phyloP scores from a whole-genome alignment of 2,113 vertebrate species.

The Irena cyanogastra region DNA sequence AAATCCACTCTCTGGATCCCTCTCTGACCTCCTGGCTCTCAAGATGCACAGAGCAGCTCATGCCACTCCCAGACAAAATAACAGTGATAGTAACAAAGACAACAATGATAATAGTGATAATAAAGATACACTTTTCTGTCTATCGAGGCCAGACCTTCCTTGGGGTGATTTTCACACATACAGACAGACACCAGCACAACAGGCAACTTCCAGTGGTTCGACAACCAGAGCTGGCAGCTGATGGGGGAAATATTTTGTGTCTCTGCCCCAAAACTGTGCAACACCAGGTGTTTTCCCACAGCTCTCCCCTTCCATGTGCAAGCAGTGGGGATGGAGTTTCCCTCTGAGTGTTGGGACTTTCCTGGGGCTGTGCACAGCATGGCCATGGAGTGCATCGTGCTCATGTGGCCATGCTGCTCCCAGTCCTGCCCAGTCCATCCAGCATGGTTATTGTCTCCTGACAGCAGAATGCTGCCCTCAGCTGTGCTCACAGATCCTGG shows the following conservation, averaged over 20 bases:
- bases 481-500: not conserved
- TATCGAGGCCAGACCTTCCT: not conserved
- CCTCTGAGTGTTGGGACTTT: not conserved
- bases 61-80: not conserved
- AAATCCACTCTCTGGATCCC: not conserved
- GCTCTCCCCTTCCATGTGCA: not conserved
- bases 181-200: not conserved
- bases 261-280: not conserved
- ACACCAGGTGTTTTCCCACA: not conserved
- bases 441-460: not conserved
- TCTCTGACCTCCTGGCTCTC: not conserved
- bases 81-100: not conserved
- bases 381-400: not conserved
- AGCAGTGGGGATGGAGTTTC: not conserved
- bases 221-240: not conserved
- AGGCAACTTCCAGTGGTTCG: not conserved
- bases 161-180: not conserved
- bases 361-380: not conserved
- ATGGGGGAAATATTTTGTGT: not conserved
- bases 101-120: not conserved
- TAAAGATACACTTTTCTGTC: not conserved
- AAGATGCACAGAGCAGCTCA: not conserved
- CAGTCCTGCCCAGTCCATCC: not conserved
- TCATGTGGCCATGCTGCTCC: not conserved
- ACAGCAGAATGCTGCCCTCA: not conserved